Percentiles rank a stretch among this genome's conserved stretches.
These are phyloP conservation scores for Abrostola triplasia DNA, from an alignment of 2,888 invertebrate genomes.

Conservation along the genomic window DNA sequence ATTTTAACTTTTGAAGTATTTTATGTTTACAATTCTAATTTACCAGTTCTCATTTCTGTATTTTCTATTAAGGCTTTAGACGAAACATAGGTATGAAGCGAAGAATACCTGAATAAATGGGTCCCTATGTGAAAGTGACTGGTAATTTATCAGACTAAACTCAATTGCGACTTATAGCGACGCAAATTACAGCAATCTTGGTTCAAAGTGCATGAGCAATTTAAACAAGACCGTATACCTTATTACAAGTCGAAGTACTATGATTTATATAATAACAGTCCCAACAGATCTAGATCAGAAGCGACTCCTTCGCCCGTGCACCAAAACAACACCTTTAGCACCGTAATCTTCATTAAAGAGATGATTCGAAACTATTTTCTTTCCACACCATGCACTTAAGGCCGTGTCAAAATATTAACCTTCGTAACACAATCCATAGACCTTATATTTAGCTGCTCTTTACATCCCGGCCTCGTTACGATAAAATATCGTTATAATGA, in stretches of 20 bases:
- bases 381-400: constrained; percentile 27
- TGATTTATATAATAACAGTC: background rate
- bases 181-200: no score
- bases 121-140: no score
- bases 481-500: constrained; percentile 78
- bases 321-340: constrained; percentile 40
- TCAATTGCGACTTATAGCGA: no score
- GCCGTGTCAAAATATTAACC: constrained; percentile 59
- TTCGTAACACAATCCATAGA: constrained; percentile 37
- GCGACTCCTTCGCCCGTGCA: constrained; percentile 14
- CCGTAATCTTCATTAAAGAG: constrained; percentile 41
- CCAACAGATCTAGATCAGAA: constrained; percentile 27
- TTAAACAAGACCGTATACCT: background rate
- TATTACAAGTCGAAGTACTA: background rate
- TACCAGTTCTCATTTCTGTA: background rate
- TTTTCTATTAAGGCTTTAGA: background rate
- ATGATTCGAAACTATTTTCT: constrained; percentile 54
- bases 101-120: no score
- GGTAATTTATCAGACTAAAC: no score
- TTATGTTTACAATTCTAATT: constrained; percentile 2
- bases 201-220: no score
- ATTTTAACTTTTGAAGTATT: background rate
- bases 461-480: constrained; percentile 67
- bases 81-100: no score
- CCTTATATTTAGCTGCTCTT: constrained; percentile 57